phyloP scores from a whole-genome alignment of 2,797 vertebrate genomes.

The Tachyglossus aculeatus region DNA sequence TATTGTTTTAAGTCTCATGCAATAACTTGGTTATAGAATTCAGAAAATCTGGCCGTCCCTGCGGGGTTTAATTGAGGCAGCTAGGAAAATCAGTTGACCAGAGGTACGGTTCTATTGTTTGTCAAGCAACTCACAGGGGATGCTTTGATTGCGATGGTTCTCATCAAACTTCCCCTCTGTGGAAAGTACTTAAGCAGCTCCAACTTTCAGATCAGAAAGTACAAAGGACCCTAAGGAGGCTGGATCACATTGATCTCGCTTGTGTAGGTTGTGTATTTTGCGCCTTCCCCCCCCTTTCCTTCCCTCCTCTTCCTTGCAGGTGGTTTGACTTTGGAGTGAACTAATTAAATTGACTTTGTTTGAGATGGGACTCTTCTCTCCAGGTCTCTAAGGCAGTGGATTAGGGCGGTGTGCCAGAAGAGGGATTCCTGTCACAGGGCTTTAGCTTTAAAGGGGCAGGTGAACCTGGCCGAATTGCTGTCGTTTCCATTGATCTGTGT shows the following conservation, averaged over 20 bases:
- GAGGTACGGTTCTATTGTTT: slow-evolving; percentile 46
- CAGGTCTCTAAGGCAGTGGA: not conserved
- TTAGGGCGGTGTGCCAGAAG: not conserved
- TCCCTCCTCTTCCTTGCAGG: slow-evolving; percentile 32
- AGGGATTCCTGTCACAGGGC: not conserved
- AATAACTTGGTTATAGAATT: slow-evolving; percentile 37
- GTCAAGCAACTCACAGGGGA: slow-evolving; percentile 45
- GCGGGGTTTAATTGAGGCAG: slow-evolving; percentile 26
- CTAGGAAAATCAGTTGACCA: slow-evolving; percentile 33
- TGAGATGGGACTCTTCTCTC: not conserved
- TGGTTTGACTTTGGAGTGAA: slow-evolving; percentile 46
- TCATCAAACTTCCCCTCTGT: slow-evolving; percentile 28
- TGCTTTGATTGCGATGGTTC: slow-evolving; percentile 39
- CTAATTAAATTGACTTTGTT: slow-evolving; percentile 21
- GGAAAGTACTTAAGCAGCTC: slow-evolving; percentile 33
- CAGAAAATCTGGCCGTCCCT: slow-evolving; percentile 49
- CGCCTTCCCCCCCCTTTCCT: not conserved
- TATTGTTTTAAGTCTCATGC: slow-evolving; percentile 54
- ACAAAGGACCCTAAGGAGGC: slow-evolving; percentile 7
- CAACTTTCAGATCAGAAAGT: not conserved
- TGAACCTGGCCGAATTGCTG: slow-evolving; percentile 8
- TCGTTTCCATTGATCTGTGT: not conserved
- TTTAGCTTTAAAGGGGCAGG: slow-evolving; percentile 12
- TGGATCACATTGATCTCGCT: not conserved
- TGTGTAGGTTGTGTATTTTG: not conserved